Evolutionary conservation across 2,888 invertebrate genomes (phyloP), one percentile per base, ranked within the genome.

Genomic region (Aradus depressus): DNA sequence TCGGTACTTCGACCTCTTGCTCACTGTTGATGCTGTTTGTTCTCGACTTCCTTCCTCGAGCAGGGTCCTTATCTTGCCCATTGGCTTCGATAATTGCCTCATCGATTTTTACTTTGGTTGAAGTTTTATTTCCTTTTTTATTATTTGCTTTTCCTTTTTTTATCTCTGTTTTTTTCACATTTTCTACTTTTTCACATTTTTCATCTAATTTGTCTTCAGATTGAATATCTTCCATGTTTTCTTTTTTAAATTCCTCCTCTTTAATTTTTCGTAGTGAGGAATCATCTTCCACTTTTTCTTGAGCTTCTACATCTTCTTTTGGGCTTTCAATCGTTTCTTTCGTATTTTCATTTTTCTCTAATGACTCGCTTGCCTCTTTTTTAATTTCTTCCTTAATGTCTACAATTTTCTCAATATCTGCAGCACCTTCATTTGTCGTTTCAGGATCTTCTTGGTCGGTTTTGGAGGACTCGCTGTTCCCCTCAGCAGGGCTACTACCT

Each of bases 1-100:
- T 41, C 10, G 52, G 41, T 14, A 52, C 43, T 53, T 59, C 58
- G 2, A 26, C 38, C 21, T 44, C 50, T 8, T 44, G 28, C 22
- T 44, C 50, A 31, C 31, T 44, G 18, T 37, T 45, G 1, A 50
- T 4, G 37, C 50, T 48, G 23, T 52, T 52, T 1, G 50, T 52
- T 22, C 52, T 19, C 12, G 51, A 52, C 35, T 55, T 55, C 21
- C 48, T 41, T 12, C 51, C 54, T 18, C 32, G 44, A 5, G 44
- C 22, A 3, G 5, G 3, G 2, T 44, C 22, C 18, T 21, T 34
- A 34, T 18, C 25, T 1, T 16, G 21, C 1, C 18, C 5, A 1
- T 16, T 32, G 3, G 21, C 42, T 37, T 49, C 38, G 4, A 31
- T 39, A 2, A n/a, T 6, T 42, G 44, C 48, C 14, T 38, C 31